Base-by-base conservation (phyloP, 2,888 invertebrate genomes). In the Leuctra nigra region DNA sequence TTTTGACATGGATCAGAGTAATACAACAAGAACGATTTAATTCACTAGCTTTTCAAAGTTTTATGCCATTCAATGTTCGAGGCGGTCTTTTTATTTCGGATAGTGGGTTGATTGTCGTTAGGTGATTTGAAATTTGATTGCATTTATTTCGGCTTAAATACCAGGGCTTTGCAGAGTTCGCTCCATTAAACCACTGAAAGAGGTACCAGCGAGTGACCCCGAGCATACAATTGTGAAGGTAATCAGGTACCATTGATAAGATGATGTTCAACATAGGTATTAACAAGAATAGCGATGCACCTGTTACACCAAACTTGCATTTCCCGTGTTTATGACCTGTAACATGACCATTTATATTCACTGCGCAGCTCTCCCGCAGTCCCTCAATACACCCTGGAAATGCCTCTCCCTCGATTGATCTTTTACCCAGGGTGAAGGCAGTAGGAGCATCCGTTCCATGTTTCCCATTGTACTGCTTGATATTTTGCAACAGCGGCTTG, bases 41-140 rank as follows among this genome's bases (percentile, higher is more conserved):
- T 39, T 54, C 54, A 11, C 41, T 41, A 24, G 41, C 54, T 54
- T 54, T 54, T 14, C 39, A 54, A n/a, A 46, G 35, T 11, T 55
- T 55, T 23, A 20, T 46, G 11, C 29, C 36, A 24, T 25, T 23
- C 11, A 56, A 20, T 20, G 29, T 24, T 22, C 56, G 22, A 6
- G 56, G 50, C 14, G 33, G 3, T 35, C 55, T 55, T 16, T n/a
- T 55, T 13, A 55, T 47, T 24, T 16, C 47, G 24, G 11, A 47
- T n/a, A 36, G 53, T 24, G 53, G 53, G 14, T 33, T 53, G 7
- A 53, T 53, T 13, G 35, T 14, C 11, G n/a, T 16, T 13, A 53
- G 35, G 11, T 14, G 29, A n/a, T 29, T 14, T 14, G 2, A 9
- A 18, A 53, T 53, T 14, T 16, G 35, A 6, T 22, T 36, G n/a